phyloP scores from a whole-genome alignment of 2,797 vertebrate genomes.

The Mus minutoides region DNA sequence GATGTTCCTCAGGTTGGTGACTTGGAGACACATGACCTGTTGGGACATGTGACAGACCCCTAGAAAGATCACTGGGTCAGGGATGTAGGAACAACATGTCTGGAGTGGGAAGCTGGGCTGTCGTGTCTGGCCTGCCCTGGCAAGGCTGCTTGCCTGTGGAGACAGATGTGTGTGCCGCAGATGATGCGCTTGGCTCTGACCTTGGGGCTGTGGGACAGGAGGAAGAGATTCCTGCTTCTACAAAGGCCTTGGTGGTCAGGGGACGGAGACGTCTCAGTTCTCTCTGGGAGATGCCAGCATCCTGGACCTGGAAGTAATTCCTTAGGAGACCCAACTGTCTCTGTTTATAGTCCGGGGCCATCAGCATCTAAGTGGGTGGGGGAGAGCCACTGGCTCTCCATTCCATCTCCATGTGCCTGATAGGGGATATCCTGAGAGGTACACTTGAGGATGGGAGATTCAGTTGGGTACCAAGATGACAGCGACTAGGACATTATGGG shows the following conservation, averaged over 20 bases:
- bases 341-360: neutral
- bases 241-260: neutral
- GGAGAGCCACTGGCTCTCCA: neutral
- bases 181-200: neutral
- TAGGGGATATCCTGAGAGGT: neutral
- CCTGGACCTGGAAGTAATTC: neutral
- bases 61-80: constrained; percentile 32
- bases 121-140: neutral
- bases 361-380: neutral
- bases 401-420: neutral
- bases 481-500: neutral
- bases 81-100: neutral
- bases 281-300: neutral
- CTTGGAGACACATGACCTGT: constrained; percentile 63
- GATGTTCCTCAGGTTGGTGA: constrained; percentile 69
- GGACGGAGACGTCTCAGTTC: neutral
- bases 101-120: neutral
- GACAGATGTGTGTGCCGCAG: neutral
- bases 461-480: neutral
- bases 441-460: neutral
- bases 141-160: neutral
- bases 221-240: neutral
- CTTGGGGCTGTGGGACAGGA: neutral
- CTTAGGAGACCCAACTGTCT: neutral
- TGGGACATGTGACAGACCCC: constrained; percentile 58